Evolutionary conservation across 2,888 invertebrate species (phyloP).

Genomic region (Drosophila formosana): DNA sequence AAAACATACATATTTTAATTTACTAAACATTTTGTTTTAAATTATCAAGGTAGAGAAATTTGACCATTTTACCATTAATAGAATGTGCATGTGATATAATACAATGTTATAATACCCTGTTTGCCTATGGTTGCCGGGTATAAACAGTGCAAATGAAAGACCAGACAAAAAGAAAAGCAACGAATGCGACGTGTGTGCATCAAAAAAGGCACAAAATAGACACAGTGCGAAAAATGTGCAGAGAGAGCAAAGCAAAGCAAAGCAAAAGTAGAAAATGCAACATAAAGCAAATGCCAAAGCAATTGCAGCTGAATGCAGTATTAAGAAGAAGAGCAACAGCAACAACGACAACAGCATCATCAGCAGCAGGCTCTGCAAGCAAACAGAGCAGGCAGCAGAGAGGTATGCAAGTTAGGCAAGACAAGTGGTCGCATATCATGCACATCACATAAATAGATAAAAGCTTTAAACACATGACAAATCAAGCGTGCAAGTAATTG

Average conservation of each 20-base stretch:
- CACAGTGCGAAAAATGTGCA: slow-evolving; percentile 66
- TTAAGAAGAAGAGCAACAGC: slow-evolving; percentile 20
- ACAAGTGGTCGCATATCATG: slow-evolving; percentile 50
- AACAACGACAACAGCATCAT: slow-evolving; percentile 1
- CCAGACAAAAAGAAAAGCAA: slow-evolving; percentile 61
- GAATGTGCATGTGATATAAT: too few relatives aligned
- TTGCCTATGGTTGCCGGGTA: background rate
- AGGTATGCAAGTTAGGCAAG: slow-evolving; percentile 31
- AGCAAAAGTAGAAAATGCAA: slow-evolving; percentile 66
- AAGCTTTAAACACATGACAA: slow-evolving; percentile 7
- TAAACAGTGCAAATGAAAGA: slow-evolving; percentile 42
- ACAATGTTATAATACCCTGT: background rate
- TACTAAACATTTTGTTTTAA: too few relatives aligned
- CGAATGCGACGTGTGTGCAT: slow-evolving; percentile 38
- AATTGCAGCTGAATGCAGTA: slow-evolving; percentile 57
- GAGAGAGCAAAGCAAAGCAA: slow-evolving; percentile 12
- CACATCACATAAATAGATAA: slow-evolving; percentile 21
- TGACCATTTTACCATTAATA: too few relatives aligned
- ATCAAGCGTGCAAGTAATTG: background rate
- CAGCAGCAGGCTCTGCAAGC: background rate
- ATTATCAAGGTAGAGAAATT: too few relatives aligned
- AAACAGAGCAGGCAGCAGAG: slow-evolving; percentile 6
- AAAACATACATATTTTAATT: too few relatives aligned
- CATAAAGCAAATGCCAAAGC: slow-evolving; percentile 58
- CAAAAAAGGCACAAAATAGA: slow-evolving; percentile 64